Base-by-base conservation (phyloP, 1,140 invertebrate species). In the Parapsyche elsis region DNA sequence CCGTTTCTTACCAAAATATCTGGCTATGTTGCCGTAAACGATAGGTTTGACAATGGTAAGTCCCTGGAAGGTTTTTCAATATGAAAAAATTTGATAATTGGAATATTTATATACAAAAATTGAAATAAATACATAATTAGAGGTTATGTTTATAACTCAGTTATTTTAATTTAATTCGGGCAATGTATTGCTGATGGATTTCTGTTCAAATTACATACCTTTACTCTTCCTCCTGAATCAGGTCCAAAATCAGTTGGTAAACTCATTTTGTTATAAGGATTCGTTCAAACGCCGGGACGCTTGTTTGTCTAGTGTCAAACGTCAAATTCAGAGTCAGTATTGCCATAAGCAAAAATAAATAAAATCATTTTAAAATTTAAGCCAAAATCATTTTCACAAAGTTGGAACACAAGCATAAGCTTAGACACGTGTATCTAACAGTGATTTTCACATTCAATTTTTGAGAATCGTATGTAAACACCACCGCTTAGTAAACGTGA, bases 1-100 rank as follows among this genome's bases (percentile, higher is more conserved):
- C n/a, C 98, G 91, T 88, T 99, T 99, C 84, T 98, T 96, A 0
- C 97, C 97, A 90, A 99, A 98, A 86, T 97, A 97, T 80, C 95
- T 89, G 0, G 98, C 97, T 78, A 97, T 91, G 86, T 99, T 99
- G 2, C 98, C 99, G 88, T 98, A 99, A 4, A 99, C 94, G 85
- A 99, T 95, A 16, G 98, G 97, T 86, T 99, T 99, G 0, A 99
- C 92, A 83, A 99, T 94, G 2, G 94, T 94, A 1, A 97, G 87
- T 67, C 97, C 97, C 94, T 98, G 1, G 30, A 87, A 89, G 81
- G 80, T 70, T n/a, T n/a, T n/a, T n/a, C n/a, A n/a, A 83, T 70
- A 76, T 61, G 16, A 81, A 1, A 45, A 46, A 46, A 73, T 12
- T 12, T 53, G 5, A 45, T 19, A 75, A 23, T 74, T 74, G 30